These are phyloP conservation scores for Raja brachyura DNA, from an alignment of 2,113 vertebrate species.

Conservation along the genomic window DNA sequence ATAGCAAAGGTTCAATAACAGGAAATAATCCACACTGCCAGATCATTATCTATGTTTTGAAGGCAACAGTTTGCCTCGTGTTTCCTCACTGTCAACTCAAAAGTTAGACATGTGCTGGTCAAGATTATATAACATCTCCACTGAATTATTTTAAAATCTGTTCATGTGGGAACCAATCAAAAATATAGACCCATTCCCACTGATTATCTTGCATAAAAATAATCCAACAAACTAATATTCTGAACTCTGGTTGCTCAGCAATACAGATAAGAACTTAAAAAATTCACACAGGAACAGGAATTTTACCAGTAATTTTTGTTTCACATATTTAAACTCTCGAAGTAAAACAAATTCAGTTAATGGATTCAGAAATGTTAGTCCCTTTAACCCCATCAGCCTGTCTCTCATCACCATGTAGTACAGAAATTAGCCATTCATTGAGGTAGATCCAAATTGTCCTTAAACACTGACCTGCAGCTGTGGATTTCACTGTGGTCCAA, in stretches of 20 bases:
- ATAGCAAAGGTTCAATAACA: not conserved
- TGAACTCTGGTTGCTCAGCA: not conserved
- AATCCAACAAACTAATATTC: not conserved
- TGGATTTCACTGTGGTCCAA: slow-evolving; percentile 69
- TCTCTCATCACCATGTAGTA: no score
- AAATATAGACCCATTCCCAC: not conserved
- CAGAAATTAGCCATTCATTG: not conserved
- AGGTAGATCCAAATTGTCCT: not conserved
- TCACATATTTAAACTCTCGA: not conserved
- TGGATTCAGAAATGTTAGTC: not conserved
- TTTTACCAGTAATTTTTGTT: no score
- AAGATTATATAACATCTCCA: not conserved
- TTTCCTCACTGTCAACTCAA: not conserved
- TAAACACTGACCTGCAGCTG: not conserved
- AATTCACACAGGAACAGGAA: not conserved
- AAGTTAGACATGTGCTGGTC: not conserved
- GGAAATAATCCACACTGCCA: not conserved
- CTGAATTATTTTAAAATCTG: not conserved
- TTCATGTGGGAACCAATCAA: not conserved
- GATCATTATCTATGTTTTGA: not conserved
- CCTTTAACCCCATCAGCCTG: not conserved
- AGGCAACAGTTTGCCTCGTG: not conserved
- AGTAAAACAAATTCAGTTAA: not conserved
- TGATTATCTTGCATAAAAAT: not conserved
- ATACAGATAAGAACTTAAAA: not conserved